A percentile compares a stretch with the other conserved stretches of the same genome.
Conservation (phyloP, 2,888 invertebrate genomes). For the Griposia aprilina region DNA sequence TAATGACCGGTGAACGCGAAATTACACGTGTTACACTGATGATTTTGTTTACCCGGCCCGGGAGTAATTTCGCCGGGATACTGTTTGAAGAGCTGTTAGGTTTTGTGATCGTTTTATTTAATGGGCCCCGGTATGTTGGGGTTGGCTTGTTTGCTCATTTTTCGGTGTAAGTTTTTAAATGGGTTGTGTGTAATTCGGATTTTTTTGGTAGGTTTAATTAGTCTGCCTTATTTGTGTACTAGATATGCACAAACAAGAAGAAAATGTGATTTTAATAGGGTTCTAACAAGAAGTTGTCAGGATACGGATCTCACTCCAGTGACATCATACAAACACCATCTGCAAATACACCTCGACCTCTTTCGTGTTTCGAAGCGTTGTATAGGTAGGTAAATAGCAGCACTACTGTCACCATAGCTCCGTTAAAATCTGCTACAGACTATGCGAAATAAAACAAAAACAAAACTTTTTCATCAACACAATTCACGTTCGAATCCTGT, state of each 20-base stretch:
- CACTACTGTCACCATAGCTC: neutral
- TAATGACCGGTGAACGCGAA: constrained; percentile 87
- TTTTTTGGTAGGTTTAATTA: constrained; percentile 48
- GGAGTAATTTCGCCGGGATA: constrained; percentile 79
- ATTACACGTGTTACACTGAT: constrained; percentile 89
- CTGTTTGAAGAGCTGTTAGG: constrained; percentile 85
- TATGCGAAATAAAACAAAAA: constrained; percentile 2
- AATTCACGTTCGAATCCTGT: constrained; percentile 18
- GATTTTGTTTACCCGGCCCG: constrained; percentile 83
- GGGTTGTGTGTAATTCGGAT: constrained; percentile 17
- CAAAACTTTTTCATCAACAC: constrained; percentile 7
- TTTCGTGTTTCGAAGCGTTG: neutral
- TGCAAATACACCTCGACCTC: neutral
- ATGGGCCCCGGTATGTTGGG: constrained; percentile 69
- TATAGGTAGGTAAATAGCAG: neutral
- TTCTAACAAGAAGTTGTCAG: no score
- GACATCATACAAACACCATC: neutral
- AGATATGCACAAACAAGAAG: neutral
- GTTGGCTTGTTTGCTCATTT: constrained; percentile 68
- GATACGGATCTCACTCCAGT: no score
- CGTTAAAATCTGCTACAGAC: neutral
- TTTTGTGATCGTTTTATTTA: constrained; percentile 85
- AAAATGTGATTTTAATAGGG: neutral
- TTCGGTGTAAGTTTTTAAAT: constrained; percentile 71
- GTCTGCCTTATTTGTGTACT: constrained; percentile 4